phyloP scores from a whole-genome alignment of 1,140 invertebrate genomes.

The Cecropterus lyciades region DNA sequence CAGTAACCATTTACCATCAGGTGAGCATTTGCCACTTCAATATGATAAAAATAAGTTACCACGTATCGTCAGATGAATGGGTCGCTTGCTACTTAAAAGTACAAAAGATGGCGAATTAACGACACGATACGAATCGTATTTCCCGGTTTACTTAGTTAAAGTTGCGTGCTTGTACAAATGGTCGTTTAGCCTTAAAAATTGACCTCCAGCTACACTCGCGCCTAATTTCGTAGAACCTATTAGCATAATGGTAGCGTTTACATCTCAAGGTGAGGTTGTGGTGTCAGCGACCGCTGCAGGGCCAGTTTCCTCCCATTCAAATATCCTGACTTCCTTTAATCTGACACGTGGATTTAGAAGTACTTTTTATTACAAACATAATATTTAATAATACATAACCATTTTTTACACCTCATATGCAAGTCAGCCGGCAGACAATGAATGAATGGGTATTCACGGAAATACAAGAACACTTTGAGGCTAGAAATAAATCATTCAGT shows the following conservation, averaged over 20 bases:
- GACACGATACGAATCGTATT: not conserved
- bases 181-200: slow-evolving; percentile 28
- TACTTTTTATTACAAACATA: slow-evolving; percentile 22
- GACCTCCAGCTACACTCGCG: slow-evolving; percentile 43
- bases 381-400: too few relatives aligned
- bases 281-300: slow-evolving; percentile 54
- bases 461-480: too few relatives aligned
- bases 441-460: too few relatives aligned
- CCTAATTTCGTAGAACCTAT: slow-evolving; percentile 49
- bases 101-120: too few relatives aligned
- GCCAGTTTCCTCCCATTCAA: slow-evolving; percentile 49
- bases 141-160: not conserved
- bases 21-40: too few relatives aligned
- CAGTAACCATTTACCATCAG: too few relatives aligned
- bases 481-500: too few relatives aligned
- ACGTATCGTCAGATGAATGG: too few relatives aligned
- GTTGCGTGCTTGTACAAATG: not conserved
- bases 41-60: too few relatives aligned
- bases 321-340: slow-evolving; percentile 37
- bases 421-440: too few relatives aligned
- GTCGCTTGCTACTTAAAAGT: too few relatives aligned
- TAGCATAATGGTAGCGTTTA: slow-evolving; percentile 42
- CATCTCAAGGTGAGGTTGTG: slow-evolving; percentile 50
- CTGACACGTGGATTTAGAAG: slow-evolving; percentile 40
- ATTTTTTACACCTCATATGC: too few relatives aligned